Evolutionary conservation across 2,888 invertebrate species (phyloP), one percentile per base, ranked within the genome.

Genomic region (Pogonocherus hispidulus): DNA sequence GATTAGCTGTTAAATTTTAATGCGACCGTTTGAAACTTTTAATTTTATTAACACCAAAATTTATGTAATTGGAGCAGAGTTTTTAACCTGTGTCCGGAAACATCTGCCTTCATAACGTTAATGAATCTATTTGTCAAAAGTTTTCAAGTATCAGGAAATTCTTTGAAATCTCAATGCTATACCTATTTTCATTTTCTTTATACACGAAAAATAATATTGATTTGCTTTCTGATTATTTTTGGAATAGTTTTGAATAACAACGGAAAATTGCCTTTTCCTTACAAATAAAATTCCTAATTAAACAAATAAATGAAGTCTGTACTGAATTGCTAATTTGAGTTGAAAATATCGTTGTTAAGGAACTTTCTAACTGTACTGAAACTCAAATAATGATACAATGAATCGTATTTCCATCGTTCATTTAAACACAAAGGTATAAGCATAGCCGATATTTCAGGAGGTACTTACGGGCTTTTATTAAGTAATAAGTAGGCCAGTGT

Each of bases 91-190:
- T 65, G 62, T n/a, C 64, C 66, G 51, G 67, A 68, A 67, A 63
- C 57, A 62, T 49, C 59, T 67, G 67, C 47, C 67, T 68, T 44
- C 57, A 16, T 41, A 57, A 44, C 70, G 65, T 70, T 72, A 72
- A 72, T 72, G 72, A 72, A 70, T 72, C 66, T 72, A 66, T 72
- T 72, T 72, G 72, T 72, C 72, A 70, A 70, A 65, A 67, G 51
- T n/a, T 70, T 70, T 62, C 72, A 68, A 70, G 70, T 72, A 68
- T 72, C 66, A 70, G 70, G 68, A 70, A 72, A 70, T 72, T 72
- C 67, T 70, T 72, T 72, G 68, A 66, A 70, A 67, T 72, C 69
- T 66, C 69, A 66, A 57, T 62, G 49, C 66, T 37, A n/a, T n/a
- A 59, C 54, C 63, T 63, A 63, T 68, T 63, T 52, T 56, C 66